phyloP scores from a whole-genome alignment of 2,113 vertebrate species.

The Vimba vimba region DNA sequence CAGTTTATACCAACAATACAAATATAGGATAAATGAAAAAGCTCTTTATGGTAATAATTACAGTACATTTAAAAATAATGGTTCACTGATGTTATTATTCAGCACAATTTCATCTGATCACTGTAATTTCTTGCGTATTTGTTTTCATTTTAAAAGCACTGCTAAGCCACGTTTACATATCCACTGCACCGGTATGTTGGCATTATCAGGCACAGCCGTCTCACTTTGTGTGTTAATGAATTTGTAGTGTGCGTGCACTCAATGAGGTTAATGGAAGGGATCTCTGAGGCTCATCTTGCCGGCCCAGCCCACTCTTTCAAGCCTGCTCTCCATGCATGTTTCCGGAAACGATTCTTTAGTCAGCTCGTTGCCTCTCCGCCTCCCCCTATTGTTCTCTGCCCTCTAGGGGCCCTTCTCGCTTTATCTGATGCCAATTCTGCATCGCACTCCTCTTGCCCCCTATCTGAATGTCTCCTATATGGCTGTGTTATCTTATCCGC shows the following conservation, averaged over 20 bases:
- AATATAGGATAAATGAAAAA: background rate
- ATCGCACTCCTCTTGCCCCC: conserved; percentile 56
- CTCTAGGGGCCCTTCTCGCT: conserved; percentile 60
- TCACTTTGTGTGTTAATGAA: conserved; percentile 54
- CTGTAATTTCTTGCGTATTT: background rate
- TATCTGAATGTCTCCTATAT: conserved; percentile 68
- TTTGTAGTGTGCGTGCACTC: conserved; percentile 51
- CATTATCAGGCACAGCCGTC: conserved; percentile 21
- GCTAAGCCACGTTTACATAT: background rate
- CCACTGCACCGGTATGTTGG: background rate
- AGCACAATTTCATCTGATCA: background rate
- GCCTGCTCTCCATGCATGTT: conserved; percentile 65
- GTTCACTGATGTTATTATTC: background rate
- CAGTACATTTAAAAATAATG: background rate
- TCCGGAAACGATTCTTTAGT: conserved; percentile 74
- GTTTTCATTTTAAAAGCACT: background rate
- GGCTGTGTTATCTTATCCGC: conserved; percentile 72
- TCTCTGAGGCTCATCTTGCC: conserved; percentile 50
- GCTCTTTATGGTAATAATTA: background rate
- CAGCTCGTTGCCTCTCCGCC: conserved; percentile 71
- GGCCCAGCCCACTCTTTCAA: conserved; percentile 63
- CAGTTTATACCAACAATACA: background rate
- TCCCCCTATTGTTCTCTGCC: conserved; percentile 67
- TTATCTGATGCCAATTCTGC: conserved; percentile 65
- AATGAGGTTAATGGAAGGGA: conserved; percentile 61